Percentiles rank a stretch among this genome's conserved stretches.
Evolutionary conservation across 2,888 invertebrate genomes (phyloP).

Genomic region (Aquatica leii): DNA sequence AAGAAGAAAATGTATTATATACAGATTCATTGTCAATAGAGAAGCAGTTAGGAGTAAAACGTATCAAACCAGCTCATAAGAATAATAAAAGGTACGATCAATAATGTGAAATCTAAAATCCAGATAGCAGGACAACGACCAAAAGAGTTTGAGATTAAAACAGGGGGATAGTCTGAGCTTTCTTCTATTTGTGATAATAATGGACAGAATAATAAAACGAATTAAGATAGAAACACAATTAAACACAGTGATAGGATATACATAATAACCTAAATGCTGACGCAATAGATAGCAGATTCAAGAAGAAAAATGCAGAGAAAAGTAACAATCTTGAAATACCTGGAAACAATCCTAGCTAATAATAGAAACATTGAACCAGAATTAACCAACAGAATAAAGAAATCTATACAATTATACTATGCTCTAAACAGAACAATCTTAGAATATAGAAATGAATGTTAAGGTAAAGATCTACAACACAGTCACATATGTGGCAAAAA

Average conservation of each 20-base stretch:
- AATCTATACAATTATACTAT: not conserved
- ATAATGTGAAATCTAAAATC: not conserved
- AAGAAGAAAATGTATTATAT: not conserved
- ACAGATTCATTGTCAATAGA: too few species aligned
- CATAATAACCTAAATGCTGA: not conserved
- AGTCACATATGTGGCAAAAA: not conserved
- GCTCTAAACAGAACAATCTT: not conserved
- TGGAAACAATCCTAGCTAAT: not conserved
- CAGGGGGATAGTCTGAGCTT: too few species aligned
- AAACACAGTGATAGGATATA: too few species aligned
- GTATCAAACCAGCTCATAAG: not conserved
- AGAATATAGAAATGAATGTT: too few species aligned
- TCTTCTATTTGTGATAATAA: too few species aligned
- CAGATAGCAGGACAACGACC: too few species aligned
- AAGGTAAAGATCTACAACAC: too few species aligned
- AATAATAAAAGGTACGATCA: not conserved
- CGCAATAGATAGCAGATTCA: not conserved
- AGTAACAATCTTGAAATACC: not conserved
- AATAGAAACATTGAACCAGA: too few species aligned
- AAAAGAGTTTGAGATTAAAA: too few species aligned
- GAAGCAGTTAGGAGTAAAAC: not conserved
- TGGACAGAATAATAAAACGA: too few species aligned
- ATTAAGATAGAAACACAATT: too few species aligned
- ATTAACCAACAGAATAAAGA: too few species aligned
- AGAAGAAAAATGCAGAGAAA: not conserved